Evolutionary conservation across 2,113 vertebrate species (phyloP).

Genomic region (Zapornia atra): DNA sequence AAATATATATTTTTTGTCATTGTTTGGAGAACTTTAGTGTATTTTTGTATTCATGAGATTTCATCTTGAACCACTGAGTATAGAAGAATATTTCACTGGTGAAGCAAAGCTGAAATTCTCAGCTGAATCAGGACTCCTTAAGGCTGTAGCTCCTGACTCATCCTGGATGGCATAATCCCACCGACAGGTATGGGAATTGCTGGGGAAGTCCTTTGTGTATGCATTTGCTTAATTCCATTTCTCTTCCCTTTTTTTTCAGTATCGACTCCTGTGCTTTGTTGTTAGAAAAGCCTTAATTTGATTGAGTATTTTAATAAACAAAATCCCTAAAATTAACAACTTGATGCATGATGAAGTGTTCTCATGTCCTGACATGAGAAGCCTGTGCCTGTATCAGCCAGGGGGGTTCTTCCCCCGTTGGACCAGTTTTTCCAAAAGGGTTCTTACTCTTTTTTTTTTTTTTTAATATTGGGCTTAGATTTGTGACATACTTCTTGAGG

Average conservation of each 20-base stretch:
- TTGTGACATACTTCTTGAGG: neutral
- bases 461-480: neutral
- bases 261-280: constrained; percentile 2
- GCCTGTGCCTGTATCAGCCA: neutral
- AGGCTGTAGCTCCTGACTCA: neutral
- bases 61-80: neutral
- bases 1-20: neutral
- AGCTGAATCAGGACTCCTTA: neutral
- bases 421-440: neutral
- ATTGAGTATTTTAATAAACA: constrained; percentile 29
- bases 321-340: neutral
- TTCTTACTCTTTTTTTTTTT: neutral
- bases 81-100: neutral
- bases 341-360: neutral
- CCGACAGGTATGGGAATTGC: neutral
- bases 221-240: neutral
- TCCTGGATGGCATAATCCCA: neutral
- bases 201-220: neutral
- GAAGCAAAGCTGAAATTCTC: neutral
- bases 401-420: neutral
- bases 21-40: neutral
- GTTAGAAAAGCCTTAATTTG: constrained; percentile 2
- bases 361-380: neutral
- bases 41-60: neutral
- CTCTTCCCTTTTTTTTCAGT: neutral